Base-by-base conservation (phyloP, 1,140 invertebrate species). In the Archivesica marissinica region DNA sequence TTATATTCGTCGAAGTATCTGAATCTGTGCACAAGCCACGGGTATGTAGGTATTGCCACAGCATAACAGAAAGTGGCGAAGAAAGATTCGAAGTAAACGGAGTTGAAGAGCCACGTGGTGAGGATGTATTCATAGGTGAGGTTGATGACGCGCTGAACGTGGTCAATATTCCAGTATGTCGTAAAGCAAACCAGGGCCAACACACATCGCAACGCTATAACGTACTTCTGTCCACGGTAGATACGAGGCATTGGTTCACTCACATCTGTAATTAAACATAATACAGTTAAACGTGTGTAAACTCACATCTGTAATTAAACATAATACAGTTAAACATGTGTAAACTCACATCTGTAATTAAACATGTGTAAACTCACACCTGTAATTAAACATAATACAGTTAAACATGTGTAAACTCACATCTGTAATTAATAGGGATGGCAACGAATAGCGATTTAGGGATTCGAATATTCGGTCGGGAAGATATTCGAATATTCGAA, bases 1-100 rank as follows among this genome's bases (percentile, higher is more conserved):
- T 93, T 92, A 79, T 87, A 93, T 15, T 81, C 83, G 17, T 92
- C 80, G 0, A 92, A 54, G 28, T 0, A 56, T 28, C 59, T 23
- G 0, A 90, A 86, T 52, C 85, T 89, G 38, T 88, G 83, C 6
- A 92, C 52, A 2, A 68, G 28, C 56, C 86, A 90, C 7, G 90
- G 88, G 70, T 91, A 92, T 1, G 88, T 23, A n/a, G n/a, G n/a
- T 0, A 86, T 76, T 23, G 91, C 87, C 7, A 90, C n/a, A 0
- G 87, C 84, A 47, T 91, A 92, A 61, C 78, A 88, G 15, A 89
- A 61, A 0, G 90, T 90, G 7, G 88, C 86, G 41, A 81, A 89
- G 70, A 75, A 87, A 11, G 90, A 92, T 68, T 93, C 92, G 82
- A 92, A 93, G 72, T 93, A 92, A 7, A 90, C 91, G 0, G 88